Base-by-base conservation (phyloP, 2,797 vertebrate genomes). In the Semaprochilodus insignis region DNA sequence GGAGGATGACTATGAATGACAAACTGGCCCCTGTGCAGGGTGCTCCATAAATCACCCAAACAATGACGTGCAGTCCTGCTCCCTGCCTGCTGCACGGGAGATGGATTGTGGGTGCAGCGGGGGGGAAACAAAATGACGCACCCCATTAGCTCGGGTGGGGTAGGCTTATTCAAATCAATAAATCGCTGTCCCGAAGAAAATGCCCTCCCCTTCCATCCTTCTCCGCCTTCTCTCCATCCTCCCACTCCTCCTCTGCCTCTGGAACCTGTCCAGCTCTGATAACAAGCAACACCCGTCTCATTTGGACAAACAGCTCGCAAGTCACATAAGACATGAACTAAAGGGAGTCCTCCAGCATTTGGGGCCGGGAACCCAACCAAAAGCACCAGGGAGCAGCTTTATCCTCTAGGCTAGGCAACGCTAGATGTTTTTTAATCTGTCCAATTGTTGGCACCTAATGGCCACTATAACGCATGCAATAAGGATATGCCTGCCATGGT, bases 1-100 rank as follows among this genome's bases (percentile, higher is more conserved):
- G 83, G 84, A 0, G 81, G 91, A 93, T 62, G 85, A 89, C 87
- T 85, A 57, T 88, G 89, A 94, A 91, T 94, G 92, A 94, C 93
- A 95, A 94, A 93, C 91, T 91, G 92, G 87, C 89, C 92, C 85
- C 90, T 91, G 91, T 89, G 91, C 90, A 89, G 90, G 92, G 91
- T 90, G 93, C 93, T 90, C 94, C 93, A 96, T 96, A 96, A 96
- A 96, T 96, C 94, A 95, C 85, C 89, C 88, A 91, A 92, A 90
- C 93, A 94, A 94, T 87, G 80, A 87, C 87, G 75, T 52, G 81
- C 57, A 7, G 78, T 87, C 85, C 81, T 51, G 76, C 86, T 87
- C 86, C 90, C 89, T 40, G 1, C 88, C 90, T 94, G 96, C 95
- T 91, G 94, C 94, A 91, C 92, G 90, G 90, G 92, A 95, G 95